Evolutionary conservation across 2,888 invertebrate genomes (phyloP).

Genomic region (Sinhomidia bicolor): DNA sequence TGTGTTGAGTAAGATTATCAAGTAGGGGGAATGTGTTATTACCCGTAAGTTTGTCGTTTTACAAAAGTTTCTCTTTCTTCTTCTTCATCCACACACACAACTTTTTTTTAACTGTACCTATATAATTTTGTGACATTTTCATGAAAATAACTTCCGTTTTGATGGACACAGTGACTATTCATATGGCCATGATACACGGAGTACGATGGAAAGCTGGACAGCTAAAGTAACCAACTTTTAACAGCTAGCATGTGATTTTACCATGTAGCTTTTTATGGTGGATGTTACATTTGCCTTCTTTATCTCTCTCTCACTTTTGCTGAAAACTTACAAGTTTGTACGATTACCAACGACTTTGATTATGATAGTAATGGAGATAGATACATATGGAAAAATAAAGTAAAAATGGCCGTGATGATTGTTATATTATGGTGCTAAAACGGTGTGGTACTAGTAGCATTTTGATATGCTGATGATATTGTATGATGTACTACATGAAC

Average conservation of each 20-base stretch:
- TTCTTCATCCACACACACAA: background rate
- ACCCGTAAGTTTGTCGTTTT: background rate
- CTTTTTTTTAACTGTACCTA: slow-evolving; percentile 8
- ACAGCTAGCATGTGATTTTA: background rate
- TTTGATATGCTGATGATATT: background rate
- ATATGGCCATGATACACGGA: background rate
- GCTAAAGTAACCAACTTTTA: background rate
- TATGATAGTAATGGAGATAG: slow-evolving; percentile 35
- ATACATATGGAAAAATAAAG: background rate
- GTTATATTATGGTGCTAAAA: background rate
- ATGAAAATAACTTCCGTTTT: slow-evolving; percentile 41
- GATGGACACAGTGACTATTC: slow-evolving; percentile 23
- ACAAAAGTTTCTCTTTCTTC: slow-evolving; percentile 9
- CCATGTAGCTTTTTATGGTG: background rate
- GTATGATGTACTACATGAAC: background rate
- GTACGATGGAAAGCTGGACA: background rate
- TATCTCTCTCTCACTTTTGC: too few relatives aligned
- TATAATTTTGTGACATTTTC: slow-evolving; percentile 56
- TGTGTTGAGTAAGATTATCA: background rate
- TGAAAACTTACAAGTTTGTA: slow-evolving; percentile 34
- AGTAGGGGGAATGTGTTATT: background rate
- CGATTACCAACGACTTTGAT: slow-evolving; percentile 23
- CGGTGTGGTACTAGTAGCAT: background rate
- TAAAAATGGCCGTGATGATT: slow-evolving; percentile 42
- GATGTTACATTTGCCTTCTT: slow-evolving; percentile 25